These are phyloP conservation scores for Sorex maritimensis DNA, from an alignment of 2,797 vertebrate species.

Conservation along the genomic window DNA sequence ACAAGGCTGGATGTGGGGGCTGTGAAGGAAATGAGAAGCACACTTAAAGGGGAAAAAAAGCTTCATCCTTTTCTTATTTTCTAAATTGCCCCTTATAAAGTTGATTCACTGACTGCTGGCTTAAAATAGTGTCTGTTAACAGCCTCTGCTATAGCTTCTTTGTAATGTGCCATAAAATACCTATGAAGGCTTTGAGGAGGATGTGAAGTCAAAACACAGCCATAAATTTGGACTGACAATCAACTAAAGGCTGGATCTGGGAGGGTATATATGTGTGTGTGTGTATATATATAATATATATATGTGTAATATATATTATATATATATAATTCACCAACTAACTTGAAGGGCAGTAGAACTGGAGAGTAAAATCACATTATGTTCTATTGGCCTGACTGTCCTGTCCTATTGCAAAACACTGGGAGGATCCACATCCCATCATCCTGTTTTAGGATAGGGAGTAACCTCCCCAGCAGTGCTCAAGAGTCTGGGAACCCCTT, in stretches of 20 bases:
- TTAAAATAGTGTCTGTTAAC: slow-evolving; percentile 37
- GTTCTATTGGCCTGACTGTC: fast-evolving
- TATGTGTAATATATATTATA: no score
- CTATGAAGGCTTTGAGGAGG: not conserved
- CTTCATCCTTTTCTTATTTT: slow-evolving; percentile 40
- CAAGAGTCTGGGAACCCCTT: no score
- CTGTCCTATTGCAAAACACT: not conserved
- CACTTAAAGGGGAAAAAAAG: not conserved
- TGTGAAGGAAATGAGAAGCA: not conserved
- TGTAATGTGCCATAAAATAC: slow-evolving; percentile 20
- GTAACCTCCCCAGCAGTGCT: no score
- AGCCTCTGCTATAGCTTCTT: not conserved
- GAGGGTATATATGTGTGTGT: no score
- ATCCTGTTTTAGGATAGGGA: not conserved
- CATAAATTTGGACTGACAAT: slow-evolving; percentile 6
- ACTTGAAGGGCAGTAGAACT: not conserved
- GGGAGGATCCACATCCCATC: not conserved
- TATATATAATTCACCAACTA: not conserved
- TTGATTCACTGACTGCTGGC: slow-evolving; percentile 58
- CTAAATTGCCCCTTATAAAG: slow-evolving; percentile 56
- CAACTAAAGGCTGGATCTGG: not conserved
- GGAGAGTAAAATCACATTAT: not conserved
- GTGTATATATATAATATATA: no score
- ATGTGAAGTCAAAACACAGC: slow-evolving; percentile 27
- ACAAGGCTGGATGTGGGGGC: slow-evolving; percentile 49